Evolutionary conservation across 2,113 vertebrate genomes (phyloP), one percentile per base, ranked within the genome.

Genomic region (Microtus pennsylvanicus): DNA sequence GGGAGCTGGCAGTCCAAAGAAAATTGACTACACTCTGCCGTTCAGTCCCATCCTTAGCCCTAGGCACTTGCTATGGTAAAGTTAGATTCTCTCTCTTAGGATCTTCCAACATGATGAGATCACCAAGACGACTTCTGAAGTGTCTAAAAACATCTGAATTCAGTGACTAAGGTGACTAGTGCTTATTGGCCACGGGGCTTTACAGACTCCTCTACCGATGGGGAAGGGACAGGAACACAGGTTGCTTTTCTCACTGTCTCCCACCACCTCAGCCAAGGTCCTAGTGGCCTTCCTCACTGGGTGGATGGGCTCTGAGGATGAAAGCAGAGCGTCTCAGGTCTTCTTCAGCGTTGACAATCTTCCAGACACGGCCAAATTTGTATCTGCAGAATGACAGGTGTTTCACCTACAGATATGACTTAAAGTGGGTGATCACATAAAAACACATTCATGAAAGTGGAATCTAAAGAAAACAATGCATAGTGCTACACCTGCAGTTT

Each of bases 361-460:
- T 95, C 80, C 94, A 63, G 86, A 94, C 95, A 93, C 19, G 55
- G 58, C 90, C 92, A 93, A 28, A 63, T 77, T 80, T 93, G 87
- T 52, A 88, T 92, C 24, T 87, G 67, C 72, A 86, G 92, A 95
- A 92, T 28, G 65, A 80, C 21, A 96, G 96, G 21, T 50, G 52
- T 58, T 95, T 97, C 75, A 76, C 55, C 47, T 86, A 92, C 11
- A 89, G 38, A 35, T 63, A 75, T 0, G n/a, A 94, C 52, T 87
- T 35, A 94, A 87, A 91, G 83, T 30, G 82, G 22, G 24, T 74
- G 70, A 38, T 45, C 16, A n/a, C 26, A 77, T 87, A 50, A 88
- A 90, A 65, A 70, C 11, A 89, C n/a, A 72, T 91, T 50, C 47
- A 83, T 6, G 5, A 93, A 50, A 3, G 52, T 78, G 30, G 70